Conservation (phyloP, 2,888 invertebrate genomes). For the Tridacna gigas region DNA sequence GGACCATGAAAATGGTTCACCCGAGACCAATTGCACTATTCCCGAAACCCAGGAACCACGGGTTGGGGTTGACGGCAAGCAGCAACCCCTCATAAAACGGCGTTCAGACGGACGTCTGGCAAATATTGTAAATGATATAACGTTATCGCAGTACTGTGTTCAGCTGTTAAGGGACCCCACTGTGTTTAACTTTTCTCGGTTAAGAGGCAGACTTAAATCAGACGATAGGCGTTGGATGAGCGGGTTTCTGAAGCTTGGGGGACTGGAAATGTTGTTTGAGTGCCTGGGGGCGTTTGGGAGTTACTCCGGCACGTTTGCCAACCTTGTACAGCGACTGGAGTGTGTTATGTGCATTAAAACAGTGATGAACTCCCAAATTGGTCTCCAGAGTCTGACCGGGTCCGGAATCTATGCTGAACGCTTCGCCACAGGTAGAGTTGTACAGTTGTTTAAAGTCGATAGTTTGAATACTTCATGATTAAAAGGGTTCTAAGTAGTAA, state of each 20-base stretch:
- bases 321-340: conserved; percentile 77
- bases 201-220: conserved; percentile 76
- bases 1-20: not conserved
- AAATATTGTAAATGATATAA: conserved; percentile 69
- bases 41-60: not conserved
- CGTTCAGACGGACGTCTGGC: conserved; percentile 69
- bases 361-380: conserved; percentile 94
- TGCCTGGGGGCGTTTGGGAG: conserved; percentile 70
- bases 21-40: not conserved
- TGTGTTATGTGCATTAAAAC: conserved; percentile 81
- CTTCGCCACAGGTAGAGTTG: conserved; percentile 89
- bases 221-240: conserved; percentile 77
- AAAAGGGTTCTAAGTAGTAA: no score
- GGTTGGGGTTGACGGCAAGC: not conserved
- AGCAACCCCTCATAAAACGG: conserved; percentile 2
- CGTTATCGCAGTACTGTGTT: conserved; percentile 72
- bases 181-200: conserved; percentile 76
- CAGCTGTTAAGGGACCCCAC: conserved; percentile 75
- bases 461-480: no score
- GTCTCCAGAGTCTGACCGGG: conserved; percentile 96
- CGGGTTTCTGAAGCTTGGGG: conserved; percentile 79
- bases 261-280: conserved; percentile 78
- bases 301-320: conserved; percentile 69
- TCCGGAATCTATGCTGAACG: conserved; percentile 96
- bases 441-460: no score